Conservation (phyloP, 1,140 invertebrate genomes). For the Ostrea denselamellosa region DNA sequence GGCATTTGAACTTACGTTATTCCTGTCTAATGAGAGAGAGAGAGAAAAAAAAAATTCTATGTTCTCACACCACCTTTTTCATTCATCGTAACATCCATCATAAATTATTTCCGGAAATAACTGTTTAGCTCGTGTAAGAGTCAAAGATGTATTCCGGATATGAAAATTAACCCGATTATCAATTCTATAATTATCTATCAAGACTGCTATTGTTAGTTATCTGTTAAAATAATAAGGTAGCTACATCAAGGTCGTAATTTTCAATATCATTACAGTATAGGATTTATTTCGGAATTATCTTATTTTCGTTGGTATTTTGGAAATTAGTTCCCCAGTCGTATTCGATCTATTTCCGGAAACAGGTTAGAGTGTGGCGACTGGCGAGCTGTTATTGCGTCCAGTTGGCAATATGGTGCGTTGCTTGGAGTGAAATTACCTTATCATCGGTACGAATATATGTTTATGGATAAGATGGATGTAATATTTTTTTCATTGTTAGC, state of each 20-base stretch:
- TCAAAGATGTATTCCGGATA: neutral
- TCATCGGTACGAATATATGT: neutral
- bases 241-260: no score
- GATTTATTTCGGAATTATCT: neutral
- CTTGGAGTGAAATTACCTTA: neutral
- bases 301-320: neutral
- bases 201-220: no score
- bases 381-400: neutral
- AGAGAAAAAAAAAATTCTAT: neutral
- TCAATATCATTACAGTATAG: neutral
- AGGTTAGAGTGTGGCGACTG: neutral
- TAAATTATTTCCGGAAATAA: conserved; percentile 16
- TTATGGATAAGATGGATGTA: neutral
- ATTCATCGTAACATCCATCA: neutral
- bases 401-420: neutral
- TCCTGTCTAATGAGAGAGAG: no score
- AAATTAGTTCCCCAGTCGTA: conserved; percentile 14
- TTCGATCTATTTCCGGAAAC: conserved; percentile 39
- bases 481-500: neutral
- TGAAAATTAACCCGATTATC: neutral
- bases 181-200: no score
- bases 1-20: no score
- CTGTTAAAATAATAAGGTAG: no score
- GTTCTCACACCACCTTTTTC: neutral
- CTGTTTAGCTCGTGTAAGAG: neutral